phyloP scores from a whole-genome alignment of 2,888 invertebrate genomes.

The Odontothrips loti region DNA sequence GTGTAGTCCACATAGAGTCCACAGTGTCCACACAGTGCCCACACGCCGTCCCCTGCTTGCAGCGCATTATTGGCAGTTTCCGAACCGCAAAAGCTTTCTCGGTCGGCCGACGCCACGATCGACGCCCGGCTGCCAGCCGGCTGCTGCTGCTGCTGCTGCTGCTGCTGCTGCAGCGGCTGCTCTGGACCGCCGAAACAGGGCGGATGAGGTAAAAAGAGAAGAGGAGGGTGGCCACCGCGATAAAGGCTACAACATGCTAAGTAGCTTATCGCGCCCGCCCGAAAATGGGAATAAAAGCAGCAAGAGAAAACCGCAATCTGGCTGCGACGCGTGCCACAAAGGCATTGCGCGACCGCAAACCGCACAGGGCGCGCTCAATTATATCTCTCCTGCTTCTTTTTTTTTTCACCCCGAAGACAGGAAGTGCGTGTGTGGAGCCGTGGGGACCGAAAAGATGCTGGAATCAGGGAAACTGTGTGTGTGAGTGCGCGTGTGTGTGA shows the following conservation, averaged over 20 bases:
- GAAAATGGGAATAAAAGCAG: conserved; percentile 22
- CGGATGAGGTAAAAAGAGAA: background rate
- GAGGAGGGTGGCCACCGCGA: background rate
- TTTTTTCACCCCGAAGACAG: conserved; percentile 1
- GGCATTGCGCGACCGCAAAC: background rate
- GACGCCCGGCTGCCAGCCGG: too few relatives aligned
- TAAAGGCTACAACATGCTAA: conserved; percentile 22
- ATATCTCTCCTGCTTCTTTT: background rate
- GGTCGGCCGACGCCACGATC: too few relatives aligned
- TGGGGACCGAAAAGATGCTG: background rate
- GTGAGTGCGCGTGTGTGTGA: background rate
- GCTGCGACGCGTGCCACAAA: conserved; percentile 2
- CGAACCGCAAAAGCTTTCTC: too few relatives aligned
- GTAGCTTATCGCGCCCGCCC: conserved; percentile 7
- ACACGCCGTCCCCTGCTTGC: too few relatives aligned
- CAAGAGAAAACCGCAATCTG: conserved; percentile 9
- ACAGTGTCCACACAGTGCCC: too few relatives aligned
- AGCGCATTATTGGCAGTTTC: too few relatives aligned
- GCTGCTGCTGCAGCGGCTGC: too few relatives aligned
- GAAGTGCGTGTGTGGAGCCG: background rate
- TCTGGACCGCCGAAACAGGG: background rate
- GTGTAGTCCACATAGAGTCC: too few relatives aligned
- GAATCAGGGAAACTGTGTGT: conserved; percentile 2
- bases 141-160: too few relatives aligned
- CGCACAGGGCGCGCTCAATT: background rate